Evolutionary conservation across 2,797 vertebrate genomes (phyloP).

Genomic region (Enteromius mattozi): DNA sequence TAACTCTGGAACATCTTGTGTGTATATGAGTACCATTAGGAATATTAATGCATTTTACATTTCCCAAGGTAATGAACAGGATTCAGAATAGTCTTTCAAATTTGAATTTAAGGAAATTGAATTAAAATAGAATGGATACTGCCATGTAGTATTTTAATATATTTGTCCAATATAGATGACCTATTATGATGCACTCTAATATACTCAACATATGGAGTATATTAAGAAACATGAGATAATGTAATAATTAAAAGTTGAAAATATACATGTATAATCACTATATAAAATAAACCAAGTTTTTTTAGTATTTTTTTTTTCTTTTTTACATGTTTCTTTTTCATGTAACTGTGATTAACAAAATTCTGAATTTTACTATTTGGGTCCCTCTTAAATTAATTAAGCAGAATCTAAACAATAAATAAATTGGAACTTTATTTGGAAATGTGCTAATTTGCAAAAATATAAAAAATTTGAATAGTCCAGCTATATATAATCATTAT

Average conservation of each 20-base stretch:
- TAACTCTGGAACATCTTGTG: not conserved
- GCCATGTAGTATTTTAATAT: not conserved
- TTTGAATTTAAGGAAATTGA: not conserved
- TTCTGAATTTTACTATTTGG: not conserved
- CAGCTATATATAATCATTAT: not conserved
- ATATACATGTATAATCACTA: not conserved
- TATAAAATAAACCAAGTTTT: not conserved
- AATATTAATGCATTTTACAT: not conserved
- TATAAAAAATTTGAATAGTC: not conserved
- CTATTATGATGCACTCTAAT: not conserved
- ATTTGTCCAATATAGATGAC: too few relatives aligned
- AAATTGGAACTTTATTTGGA: not conserved
- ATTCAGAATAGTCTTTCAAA: not conserved
- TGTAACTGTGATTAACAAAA: not conserved
- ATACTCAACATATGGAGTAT: not conserved
- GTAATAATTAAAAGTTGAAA: constrained; percentile 3
- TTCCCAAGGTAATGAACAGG: not conserved
- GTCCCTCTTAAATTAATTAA: not conserved
- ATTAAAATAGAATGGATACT: not conserved
- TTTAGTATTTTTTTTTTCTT: not conserved
- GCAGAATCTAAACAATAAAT: not conserved
- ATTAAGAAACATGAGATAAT: not conserved
- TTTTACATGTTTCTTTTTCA: not conserved
- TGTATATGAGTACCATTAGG: not conserved
- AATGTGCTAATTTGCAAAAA: not conserved